Conservation (phyloP, 1,140 invertebrate genomes). For the Dolichoris vasculosae region DNA sequence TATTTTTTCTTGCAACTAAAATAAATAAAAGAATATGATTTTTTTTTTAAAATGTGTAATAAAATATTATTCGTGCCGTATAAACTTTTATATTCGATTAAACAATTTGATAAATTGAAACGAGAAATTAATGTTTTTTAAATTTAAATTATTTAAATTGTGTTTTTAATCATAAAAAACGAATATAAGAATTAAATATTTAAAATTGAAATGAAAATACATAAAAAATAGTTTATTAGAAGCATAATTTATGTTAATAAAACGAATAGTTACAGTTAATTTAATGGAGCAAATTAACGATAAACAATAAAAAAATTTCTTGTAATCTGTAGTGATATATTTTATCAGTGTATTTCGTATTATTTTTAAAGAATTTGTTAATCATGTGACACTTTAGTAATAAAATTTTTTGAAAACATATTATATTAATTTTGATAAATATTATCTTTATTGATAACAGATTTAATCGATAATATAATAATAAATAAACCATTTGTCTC, state of each 20-base stretch:
- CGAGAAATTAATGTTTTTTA: too few species aligned
- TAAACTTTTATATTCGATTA: too few species aligned
- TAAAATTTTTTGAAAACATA: background rate
- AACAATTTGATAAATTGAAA: too few species aligned
- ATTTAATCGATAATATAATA: background rate
- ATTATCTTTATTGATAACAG: background rate
- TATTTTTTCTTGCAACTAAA: too few species aligned
- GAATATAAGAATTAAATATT: background rate
- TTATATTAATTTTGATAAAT: background rate
- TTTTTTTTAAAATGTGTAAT: too few species aligned
- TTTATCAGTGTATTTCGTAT: background rate
- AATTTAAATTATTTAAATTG: too few species aligned
- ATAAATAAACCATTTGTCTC: background rate
- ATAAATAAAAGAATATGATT: too few species aligned
- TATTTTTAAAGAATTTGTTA: background rate
- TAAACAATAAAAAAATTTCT: conserved; percentile 7
- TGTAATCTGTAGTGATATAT: conserved; percentile 10
- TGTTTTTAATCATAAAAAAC: too few species aligned
- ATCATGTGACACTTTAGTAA: background rate
- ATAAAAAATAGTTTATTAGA: background rate
- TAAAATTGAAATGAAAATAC: background rate
- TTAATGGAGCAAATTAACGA: background rate
- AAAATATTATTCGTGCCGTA: too few species aligned
- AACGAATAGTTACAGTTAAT: conserved; percentile 2
- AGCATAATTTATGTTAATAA: background rate